Conservation (phyloP, 1,140 invertebrate genomes). For the Ooceraea biroi region DNA sequence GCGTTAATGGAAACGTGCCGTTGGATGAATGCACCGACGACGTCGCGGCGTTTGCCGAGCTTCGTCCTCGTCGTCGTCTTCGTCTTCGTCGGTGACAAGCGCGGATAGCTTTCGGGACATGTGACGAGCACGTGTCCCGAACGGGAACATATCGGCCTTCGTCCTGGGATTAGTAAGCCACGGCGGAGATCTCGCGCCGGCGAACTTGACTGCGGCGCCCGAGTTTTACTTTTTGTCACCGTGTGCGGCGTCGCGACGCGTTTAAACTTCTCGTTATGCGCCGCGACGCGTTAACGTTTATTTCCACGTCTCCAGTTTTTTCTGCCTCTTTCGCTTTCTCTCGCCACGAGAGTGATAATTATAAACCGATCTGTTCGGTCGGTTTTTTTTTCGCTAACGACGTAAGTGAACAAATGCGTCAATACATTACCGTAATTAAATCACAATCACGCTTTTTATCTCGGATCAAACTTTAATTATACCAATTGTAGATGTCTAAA, state of each 20-base stretch:
- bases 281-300: constrained; percentile 72
- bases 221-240: constrained; percentile 70
- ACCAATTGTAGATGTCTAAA: no score
- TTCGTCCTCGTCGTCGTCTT: constrained; percentile 27
- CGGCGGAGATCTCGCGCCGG: constrained; percentile 32
- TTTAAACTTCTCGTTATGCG: constrained; percentile 72
- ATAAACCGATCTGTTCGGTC: constrained; percentile 65
- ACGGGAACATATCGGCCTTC: constrained; percentile 75
- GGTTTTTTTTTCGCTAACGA: background rate
- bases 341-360: constrained; percentile 58
- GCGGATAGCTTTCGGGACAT: constrained; percentile 76
- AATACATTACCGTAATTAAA: no score
- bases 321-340: background rate
- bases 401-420: background rate
- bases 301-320: constrained; percentile 52
- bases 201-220: constrained; percentile 49
- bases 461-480: no score
- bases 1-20: constrained; percentile 82
- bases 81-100: constrained; percentile 57
- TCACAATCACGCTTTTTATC: no score
- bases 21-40: constrained; percentile 66
- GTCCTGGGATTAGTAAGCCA: constrained; percentile 71
- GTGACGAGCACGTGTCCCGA: constrained; percentile 84
- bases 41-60: constrained; percentile 68
- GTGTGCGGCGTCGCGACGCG: constrained; percentile 74